phyloP scores from a whole-genome alignment of 2,797 vertebrate genomes.

The Australoheros facetus region DNA sequence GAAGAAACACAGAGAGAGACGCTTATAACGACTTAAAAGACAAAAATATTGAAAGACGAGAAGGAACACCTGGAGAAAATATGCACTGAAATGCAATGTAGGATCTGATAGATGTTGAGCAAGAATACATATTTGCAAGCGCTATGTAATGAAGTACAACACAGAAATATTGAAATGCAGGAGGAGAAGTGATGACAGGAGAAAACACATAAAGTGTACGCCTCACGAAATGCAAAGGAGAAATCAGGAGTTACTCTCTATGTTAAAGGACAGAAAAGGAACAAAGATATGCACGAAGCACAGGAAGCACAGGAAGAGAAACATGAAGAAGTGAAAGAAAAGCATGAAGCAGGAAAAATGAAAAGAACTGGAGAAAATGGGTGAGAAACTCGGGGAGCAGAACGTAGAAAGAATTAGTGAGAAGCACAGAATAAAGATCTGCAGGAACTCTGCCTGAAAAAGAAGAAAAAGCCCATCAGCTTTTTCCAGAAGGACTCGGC shows the following conservation, averaged over 20 bases:
- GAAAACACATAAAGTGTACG: neutral
- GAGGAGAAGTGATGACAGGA: neutral
- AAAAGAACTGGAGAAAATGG: too few species aligned
- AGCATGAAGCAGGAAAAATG: too few species aligned
- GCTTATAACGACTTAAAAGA: too few species aligned
- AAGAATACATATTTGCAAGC: neutral
- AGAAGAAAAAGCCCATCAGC: neutral
- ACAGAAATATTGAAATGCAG: neutral
- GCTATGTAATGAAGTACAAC: neutral
- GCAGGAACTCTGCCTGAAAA: neutral
- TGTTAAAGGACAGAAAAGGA: neutral
- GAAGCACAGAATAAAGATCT: neutral
- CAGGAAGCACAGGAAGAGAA: neutral
- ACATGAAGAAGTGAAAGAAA: neutral
- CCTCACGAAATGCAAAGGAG: neutral
- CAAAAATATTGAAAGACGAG: neutral
- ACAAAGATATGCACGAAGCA: neutral
- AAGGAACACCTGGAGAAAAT: neutral
- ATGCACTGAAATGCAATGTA: neutral
- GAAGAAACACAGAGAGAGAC: too few species aligned
- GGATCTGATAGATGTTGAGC: neutral
- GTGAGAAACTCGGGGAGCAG: too few species aligned
- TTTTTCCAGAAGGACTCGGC: neutral
- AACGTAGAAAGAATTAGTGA: too few species aligned
- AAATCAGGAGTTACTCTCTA: neutral